phyloP scores from a whole-genome alignment of 30 jellyfish, hydroid and myxozoan species.

The Chrysaora quinquecirrha region DNA sequence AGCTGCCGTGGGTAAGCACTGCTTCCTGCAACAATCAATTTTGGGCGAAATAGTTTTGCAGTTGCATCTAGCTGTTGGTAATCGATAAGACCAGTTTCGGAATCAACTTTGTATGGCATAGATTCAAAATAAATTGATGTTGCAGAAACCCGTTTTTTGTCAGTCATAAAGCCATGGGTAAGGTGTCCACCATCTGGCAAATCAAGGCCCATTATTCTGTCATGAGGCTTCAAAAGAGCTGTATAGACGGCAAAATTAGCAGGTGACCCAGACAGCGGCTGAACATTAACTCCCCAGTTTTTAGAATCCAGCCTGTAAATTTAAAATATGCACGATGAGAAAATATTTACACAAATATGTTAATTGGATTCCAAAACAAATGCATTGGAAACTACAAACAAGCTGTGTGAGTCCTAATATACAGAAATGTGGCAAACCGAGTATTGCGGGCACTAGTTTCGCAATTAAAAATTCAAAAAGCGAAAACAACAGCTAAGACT shows the following conservation, averaged over 20 bases:
- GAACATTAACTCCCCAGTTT: slow-evolving; percentile 89
- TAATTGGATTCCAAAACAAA: no score
- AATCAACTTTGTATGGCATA: slow-evolving; percentile 78
- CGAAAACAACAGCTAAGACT: no score
- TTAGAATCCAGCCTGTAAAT: slow-evolving; percentile 55
- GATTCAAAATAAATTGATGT: slow-evolving; percentile 82
- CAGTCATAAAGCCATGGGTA: slow-evolving; percentile 83
- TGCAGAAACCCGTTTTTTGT: slow-evolving; percentile 75
- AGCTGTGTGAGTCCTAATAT: no score
- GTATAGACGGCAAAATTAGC: slow-evolving; percentile 86
- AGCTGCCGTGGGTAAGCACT: slow-evolving; percentile 77
- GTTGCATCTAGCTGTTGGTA: slow-evolving; percentile 63
- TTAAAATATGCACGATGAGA: no score
- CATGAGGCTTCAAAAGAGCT: slow-evolving; percentile 84
- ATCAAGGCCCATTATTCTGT: slow-evolving; percentile 86
- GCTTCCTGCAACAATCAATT: slow-evolving; percentile 76
- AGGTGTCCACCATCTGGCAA: slow-evolving; percentile 91
- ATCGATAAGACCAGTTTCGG: slow-evolving; percentile 79
- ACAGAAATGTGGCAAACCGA: no score
- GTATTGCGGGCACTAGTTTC: no score
- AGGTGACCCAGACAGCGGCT: slow-evolving; percentile 89
- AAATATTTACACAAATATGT: no score
- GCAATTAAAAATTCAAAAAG: no score
- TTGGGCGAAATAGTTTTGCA: slow-evolving; percentile 76
- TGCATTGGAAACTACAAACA: no score